Base-by-base conservation (phyloP, 2,797 vertebrate genomes). In the Poeciliopsis gracilis region DNA sequence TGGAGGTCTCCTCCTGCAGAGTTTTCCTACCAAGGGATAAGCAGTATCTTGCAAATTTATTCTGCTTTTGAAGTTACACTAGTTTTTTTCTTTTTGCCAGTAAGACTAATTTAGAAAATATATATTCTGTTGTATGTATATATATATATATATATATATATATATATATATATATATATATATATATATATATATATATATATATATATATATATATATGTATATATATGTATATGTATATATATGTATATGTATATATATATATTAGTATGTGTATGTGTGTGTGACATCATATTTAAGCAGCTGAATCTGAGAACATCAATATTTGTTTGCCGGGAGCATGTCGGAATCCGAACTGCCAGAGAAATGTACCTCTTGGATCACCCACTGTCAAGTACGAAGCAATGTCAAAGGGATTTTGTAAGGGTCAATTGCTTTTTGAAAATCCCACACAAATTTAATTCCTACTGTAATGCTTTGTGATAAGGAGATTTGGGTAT, bases 41-140 rank as follows among this genome's bases (percentile, higher is more conserved):
- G 88, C 49, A 70, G 78, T 59, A 80, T 77, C 85, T 82, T 79
- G 78, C 55, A 80, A 83, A 89, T 83, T 69, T 83, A 71, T 69
- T 59, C 69, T 86, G 67, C 74, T 84, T 92, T 88, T 92, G 89
- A 93, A 89, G 90, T 90, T 90, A 85, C 90, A 91, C 72, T 66
- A n/a, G 1, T 18, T 8, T 33, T 7, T 33, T 59, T 15, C 30
- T 57, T 84, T 84, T 76, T 86, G 72, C 85, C 87, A 86, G 89
- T 90, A 84, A 83, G 69, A 77, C 51, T 88, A 81, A 92, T 93
- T 89, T 88, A 72, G 77, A 75, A 78, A 71, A 82, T 71, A 1
- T 51, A 59, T 76, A 84, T 81, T 51, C 15, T 47, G 1, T 47
- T 2, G 72, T 66, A 66, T 36, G 11, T 66, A 66, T 38, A 63